Base-by-base conservation (phyloP, 2,888 invertebrate species). In the Epinotia nisella region DNA sequence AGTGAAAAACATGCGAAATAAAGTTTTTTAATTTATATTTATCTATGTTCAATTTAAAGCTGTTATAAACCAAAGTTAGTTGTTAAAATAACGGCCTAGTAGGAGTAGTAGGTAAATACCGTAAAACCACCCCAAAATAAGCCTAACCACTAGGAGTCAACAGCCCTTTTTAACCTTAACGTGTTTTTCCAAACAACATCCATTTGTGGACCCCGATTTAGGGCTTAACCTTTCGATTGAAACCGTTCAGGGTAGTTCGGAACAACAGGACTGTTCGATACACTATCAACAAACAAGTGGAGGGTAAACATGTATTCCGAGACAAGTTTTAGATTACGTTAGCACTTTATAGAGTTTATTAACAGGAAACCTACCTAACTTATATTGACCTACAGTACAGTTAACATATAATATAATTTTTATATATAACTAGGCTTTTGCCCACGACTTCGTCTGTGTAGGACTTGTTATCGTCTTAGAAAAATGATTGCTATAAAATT, bases 161-260 rank as follows among this genome's bases (percentile, higher is more conserved):
- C 49, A 71, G 13, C 51, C 65, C 65, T 41, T 51, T 51, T 70
- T 45, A 21, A 65, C 53, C 51, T 21, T 17, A 24, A 41, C 41
- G 71, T 71, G 65, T 65, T 71, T 45, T 70, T 51, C 70, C 71
- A 49, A 70, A 56, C 49, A 62, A 49, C 64, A 51, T 64, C 65
- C 58, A 59, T 71, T 71, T 65, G 65, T 59, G 3, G 41, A 58
- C 39, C 39, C 58, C 55, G 13, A n/a, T 39, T 2, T 5, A 15
- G 4, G 64, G 53, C 35, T 64, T 64, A 49, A 51, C 24, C 29
- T n/a, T 64, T 35, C 64, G 13, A 64, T 64, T 64, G 64, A 53
- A 64, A 53, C 35, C 15, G 29, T 15, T 15, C 69, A 41, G 41
- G 55, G 35, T 35, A 5, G 29, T 29, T 29, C 29, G 35, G 35